These are phyloP conservation scores for Lochmaea capreae DNA, from an alignment of 2,888 invertebrate genomes.

Conservation along the genomic window DNA sequence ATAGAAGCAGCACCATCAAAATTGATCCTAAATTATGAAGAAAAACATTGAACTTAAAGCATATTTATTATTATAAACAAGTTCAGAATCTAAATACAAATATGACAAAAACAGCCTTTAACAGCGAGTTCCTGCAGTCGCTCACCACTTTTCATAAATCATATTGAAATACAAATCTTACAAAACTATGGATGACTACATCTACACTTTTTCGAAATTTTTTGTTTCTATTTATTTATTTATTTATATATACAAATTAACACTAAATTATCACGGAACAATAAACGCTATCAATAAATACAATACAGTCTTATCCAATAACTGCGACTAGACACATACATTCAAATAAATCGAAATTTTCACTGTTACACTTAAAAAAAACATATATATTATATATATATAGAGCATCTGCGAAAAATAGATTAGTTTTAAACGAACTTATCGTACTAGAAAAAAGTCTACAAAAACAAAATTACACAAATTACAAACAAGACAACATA, in stretches of 20 bases:
- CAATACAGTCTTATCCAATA: conserved; percentile 37
- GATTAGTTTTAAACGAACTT: conserved; percentile 19
- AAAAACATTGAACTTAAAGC: conserved; percentile 18
- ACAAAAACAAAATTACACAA: not conserved
- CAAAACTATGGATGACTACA: conserved; percentile 46
- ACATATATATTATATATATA: not conserved
- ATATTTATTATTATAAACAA: conserved; percentile 29
- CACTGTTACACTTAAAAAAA: conserved; percentile 17
- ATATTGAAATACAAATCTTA: conserved; percentile 50
- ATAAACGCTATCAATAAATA: conserved; percentile 42
- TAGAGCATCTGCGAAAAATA: conserved; percentile 28
- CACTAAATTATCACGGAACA: conserved; percentile 50
- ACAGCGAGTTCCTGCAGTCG: conserved; percentile 4
- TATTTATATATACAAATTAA: conserved; percentile 47
- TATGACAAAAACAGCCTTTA: conserved; percentile 30
- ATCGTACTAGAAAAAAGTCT: not conserved
- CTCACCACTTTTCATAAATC: conserved; percentile 33
- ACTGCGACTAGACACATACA: conserved; percentile 49
- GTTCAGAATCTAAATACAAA: conserved; percentile 17
- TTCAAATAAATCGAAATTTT: conserved; percentile 39
- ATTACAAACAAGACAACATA: not conserved
- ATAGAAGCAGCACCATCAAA: no score
- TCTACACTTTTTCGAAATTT: conserved; percentile 14
- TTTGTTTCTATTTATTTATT: conserved; percentile 39
- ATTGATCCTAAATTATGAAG: no score